A percentile compares a stretch with the other conserved stretches of the same genome.
Conservation (phyloP, 2,888 invertebrate genomes). For the Teleiodes luculella region DNA sequence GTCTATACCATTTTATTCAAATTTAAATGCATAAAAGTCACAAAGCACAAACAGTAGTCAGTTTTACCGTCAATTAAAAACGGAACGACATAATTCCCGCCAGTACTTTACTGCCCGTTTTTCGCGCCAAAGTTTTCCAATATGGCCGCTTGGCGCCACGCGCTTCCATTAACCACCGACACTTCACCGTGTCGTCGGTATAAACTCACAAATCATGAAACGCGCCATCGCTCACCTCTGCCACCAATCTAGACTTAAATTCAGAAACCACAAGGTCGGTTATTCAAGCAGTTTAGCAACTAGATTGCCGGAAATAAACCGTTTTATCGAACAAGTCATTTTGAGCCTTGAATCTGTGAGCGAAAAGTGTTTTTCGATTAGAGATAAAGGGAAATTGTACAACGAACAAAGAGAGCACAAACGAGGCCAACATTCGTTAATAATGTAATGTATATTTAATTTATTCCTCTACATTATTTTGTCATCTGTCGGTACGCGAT, state of each 20-base stretch:
- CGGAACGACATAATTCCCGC: conserved; percentile 4
- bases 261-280: conserved; percentile 39
- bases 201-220: conserved; percentile 80
- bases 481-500: conserved; percentile 55
- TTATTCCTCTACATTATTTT: conserved; percentile 74
- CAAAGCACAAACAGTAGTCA: background rate
- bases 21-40: background rate
- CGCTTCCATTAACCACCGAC: conserved; percentile 77
- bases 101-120: conserved; percentile 50
- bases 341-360: conserved; percentile 63
- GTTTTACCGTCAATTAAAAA: conserved; percentile 10
- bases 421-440: conserved; percentile 78
- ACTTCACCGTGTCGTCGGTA: conserved; percentile 77
- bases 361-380: conserved; percentile 70
- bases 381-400: conserved; percentile 59
- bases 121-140: conserved; percentile 76
- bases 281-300: conserved; percentile 34
- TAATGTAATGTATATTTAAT: conserved; percentile 78
- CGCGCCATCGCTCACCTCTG: conserved; percentile 48
- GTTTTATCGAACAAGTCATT: conserved; percentile 59
- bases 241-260: conserved; percentile 47
- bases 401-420: conserved; percentile 77
- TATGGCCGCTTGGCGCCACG: conserved; percentile 74
- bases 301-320: conserved; percentile 59
- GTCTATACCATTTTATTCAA: background rate